A percentile compares a stretch with the other conserved stretches of the same genome.
phyloP scores from a whole-genome alignment of 2,797 vertebrate species.

The Microctenopoma stevenorrisi region DNA sequence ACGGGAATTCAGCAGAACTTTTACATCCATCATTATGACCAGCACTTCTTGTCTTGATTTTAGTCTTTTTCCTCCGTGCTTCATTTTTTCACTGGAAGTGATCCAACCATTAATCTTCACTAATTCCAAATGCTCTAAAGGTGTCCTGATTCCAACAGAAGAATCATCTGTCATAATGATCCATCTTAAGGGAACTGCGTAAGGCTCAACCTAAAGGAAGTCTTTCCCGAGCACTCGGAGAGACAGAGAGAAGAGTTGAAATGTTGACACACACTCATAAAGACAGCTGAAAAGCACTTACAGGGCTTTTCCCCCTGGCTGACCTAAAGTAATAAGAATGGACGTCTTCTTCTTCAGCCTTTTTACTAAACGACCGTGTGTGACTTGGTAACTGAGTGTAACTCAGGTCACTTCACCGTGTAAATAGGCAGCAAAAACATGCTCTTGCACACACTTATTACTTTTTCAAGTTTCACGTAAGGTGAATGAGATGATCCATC shows the following conservation, averaged over 20 bases:
- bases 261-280: conserved; percentile 38
- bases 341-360: conserved; percentile 9
- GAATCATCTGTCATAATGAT: conserved; percentile 42
- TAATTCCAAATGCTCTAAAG: conserved; percentile 23
- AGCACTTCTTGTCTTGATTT: conserved; percentile 14
- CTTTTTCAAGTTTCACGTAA: conserved; percentile 20
- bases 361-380: conserved; percentile 18
- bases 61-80: conserved; percentile 7
- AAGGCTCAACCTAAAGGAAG: conserved; percentile 27
- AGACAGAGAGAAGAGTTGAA: conserved; percentile 15
- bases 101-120: conserved; percentile 37
- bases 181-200: conserved; percentile 6
- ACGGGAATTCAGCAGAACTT: conserved; percentile 5
- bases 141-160: not conserved
- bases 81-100: conserved; percentile 2
- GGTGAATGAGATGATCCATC: conserved; percentile 40
- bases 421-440: conserved; percentile 27
- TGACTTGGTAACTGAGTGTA: not conserved
- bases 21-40: conserved; percentile 25
- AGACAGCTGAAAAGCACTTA: conserved; percentile 18
- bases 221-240: conserved; percentile 24
- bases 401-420: conserved; percentile 2
- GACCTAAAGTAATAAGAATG: conserved; percentile 19
- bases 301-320: not conserved
- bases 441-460: conserved; percentile 18